Evolutionary conservation across 2,797 vertebrate genomes (phyloP).

Genomic region (Microcaecilia unicolor): DNA sequence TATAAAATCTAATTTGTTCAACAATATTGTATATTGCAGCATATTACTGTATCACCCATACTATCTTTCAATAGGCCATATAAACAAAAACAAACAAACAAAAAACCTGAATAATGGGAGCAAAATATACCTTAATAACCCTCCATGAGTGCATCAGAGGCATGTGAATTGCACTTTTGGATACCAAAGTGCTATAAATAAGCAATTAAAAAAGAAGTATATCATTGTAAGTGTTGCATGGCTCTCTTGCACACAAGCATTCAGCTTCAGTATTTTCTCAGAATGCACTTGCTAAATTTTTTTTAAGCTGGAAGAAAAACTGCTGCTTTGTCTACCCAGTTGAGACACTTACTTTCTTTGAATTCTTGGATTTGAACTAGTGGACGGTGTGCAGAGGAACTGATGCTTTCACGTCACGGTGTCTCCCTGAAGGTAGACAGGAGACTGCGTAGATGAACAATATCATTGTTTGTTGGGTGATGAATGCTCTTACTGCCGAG

Average conservation of each 20-base stretch:
- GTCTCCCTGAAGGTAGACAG: background rate
- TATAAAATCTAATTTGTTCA: constrained; percentile 55
- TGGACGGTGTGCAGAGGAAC: too few species aligned
- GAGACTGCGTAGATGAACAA: constrained; percentile 10
- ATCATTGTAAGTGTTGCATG: constrained; percentile 13
- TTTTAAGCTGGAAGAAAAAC: constrained; percentile 3
- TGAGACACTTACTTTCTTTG: constrained; percentile 1
- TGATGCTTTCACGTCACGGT: too few species aligned
- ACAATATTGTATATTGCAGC: constrained; percentile 50
- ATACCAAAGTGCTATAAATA: constrained; percentile 21
- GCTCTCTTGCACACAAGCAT: too few species aligned
- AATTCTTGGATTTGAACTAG: background rate
- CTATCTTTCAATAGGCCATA: constrained; percentile 40
- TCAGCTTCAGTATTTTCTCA: constrained; percentile 1
- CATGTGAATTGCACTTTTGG: constrained; percentile 13
- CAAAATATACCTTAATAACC: constrained; percentile 21
- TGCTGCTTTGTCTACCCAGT: background rate
- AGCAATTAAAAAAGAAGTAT: constrained; percentile 19
- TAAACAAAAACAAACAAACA: constrained; percentile 41
- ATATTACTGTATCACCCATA: constrained; percentile 41
- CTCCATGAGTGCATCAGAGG: constrained; percentile 35
- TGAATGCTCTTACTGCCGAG: constrained; percentile 5
- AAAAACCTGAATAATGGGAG: constrained; percentile 33
- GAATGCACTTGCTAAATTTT: constrained; percentile 9
- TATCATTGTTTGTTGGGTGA: constrained; percentile 9